Evolutionary conservation across 2,888 invertebrate genomes (phyloP).

Genomic region (Melanotus villosus): DNA sequence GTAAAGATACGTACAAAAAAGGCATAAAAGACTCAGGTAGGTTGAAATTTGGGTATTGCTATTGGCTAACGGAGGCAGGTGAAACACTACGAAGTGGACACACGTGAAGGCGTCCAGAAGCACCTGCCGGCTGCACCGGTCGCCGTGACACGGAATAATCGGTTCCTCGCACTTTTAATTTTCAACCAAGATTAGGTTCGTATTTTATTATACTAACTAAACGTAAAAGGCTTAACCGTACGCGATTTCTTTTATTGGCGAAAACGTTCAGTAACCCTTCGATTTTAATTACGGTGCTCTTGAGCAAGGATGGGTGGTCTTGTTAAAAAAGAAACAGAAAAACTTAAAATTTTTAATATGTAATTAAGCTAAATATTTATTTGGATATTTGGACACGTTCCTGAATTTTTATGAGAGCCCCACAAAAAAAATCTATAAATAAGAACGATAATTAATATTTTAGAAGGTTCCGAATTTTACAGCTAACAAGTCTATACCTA

Average conservation of each 20-base stretch:
- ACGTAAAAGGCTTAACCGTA: neutral
- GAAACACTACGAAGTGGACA: constrained; percentile 44
- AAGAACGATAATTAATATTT: no score
- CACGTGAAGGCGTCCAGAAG: constrained; percentile 46
- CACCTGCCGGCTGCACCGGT: constrained; percentile 46
- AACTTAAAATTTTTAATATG: no score
- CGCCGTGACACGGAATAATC: constrained; percentile 43
- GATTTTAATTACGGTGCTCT: constrained; percentile 19
- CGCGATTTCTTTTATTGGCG: no score
- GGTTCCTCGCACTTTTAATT: constrained; percentile 32
- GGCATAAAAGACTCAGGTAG: constrained; percentile 34
- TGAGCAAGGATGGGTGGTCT: no score
- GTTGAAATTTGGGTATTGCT: constrained; percentile 34
- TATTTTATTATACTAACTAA: constrained; percentile 13
- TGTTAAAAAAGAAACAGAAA: no score
- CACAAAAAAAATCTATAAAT: no score
- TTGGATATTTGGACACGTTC: no score
- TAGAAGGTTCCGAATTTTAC: no score
- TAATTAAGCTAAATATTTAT: no score
- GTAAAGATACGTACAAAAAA: constrained; percentile 26
- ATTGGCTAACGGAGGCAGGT: constrained; percentile 46
- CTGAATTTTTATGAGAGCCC: no score
- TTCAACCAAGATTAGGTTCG: constrained; percentile 9
- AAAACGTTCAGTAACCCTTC: neutral
- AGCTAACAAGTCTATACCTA: no score